These are phyloP conservation scores for Leptoteleia sp. DNA, from an alignment of 1,140 invertebrate genomes.

Conservation along the genomic window DNA sequence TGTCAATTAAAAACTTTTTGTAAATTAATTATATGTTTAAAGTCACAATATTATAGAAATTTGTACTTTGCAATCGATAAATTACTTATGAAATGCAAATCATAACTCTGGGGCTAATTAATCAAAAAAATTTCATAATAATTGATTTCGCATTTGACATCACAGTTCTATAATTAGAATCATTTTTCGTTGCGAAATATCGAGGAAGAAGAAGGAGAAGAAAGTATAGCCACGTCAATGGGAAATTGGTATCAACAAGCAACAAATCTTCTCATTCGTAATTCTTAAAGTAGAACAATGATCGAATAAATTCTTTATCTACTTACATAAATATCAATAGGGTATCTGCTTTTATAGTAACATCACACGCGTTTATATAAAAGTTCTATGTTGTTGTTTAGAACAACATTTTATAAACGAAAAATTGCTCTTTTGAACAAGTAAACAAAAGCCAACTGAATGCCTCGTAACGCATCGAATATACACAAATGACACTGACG, in stretches of 20 bases:
- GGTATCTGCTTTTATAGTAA: slow-evolving; percentile 6
- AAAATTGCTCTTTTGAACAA: not conserved
- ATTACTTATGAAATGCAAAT: too few relatives aligned
- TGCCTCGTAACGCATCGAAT: not conserved
- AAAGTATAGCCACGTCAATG: too few relatives aligned
- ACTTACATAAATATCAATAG: slow-evolving; percentile 5
- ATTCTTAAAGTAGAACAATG: not conserved
- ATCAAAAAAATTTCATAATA: too few relatives aligned
- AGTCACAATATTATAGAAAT: too few relatives aligned
- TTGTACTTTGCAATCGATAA: too few relatives aligned
- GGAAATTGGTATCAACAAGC: too few relatives aligned
- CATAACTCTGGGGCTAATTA: too few relatives aligned
- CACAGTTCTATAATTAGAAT: slow-evolving; percentile 17
- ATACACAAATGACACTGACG: slow-evolving; percentile 15
- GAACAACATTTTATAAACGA: slow-evolving; percentile 2
- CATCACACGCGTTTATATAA: not conserved
- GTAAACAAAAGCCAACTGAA: not conserved
- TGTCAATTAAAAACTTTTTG: too few relatives aligned
- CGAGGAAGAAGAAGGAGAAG: not conserved
- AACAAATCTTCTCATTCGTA: too few relatives aligned
- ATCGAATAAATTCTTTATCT: not conserved
- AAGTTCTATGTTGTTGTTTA: not conserved
- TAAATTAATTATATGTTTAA: too few relatives aligned
- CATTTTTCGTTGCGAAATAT: slow-evolving; percentile 4
- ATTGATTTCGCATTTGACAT: too few relatives aligned